Base-by-base conservation (phyloP, 2,113 vertebrate genomes). In the Sinocyclocheilus anophthalmus region DNA sequence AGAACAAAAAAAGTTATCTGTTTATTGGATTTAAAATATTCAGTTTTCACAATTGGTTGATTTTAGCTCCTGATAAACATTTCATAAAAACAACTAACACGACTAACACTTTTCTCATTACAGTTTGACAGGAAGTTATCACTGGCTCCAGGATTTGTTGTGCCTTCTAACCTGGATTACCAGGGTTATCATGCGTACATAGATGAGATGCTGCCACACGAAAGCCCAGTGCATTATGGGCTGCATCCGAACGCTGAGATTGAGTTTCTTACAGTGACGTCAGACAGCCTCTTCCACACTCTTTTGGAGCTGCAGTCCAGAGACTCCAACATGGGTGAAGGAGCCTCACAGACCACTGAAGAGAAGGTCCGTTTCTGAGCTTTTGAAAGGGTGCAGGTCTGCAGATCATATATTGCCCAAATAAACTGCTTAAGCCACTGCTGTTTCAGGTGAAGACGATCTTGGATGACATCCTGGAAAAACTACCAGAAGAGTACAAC, bases 261-360 rank as follows among this genome's bases (percentile, higher is more conserved):
- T 79, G 93, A 95, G 91, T 96, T 96, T 92, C 87, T 95, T 84
- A 94, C 94, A 10, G 93, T 93, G 91, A 95, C 94, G 37, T 94
- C 94, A 26, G 94, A 94, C 92, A 94, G 92, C 85, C 90, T 93
- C 76, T 95, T 97, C 91, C 95, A 92, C 91, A 94, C 93, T 53
- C 92, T 96, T 89, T 94, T 96, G 90, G 95, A 96, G 93, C 93
- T 96, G 88, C 96, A 96, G 94, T 95, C 96, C 92, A 92, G 91
- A 75, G 92, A 89, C 45, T 92, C 94, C 14, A 89, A 93, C 88
- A 93, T 91, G 92, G 93, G 90, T 37, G 93, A 96, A 88, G 95
- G 93, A 78, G 85, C 85, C 26, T 93, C 94, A 0, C 94, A 95
- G 88, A 95, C 93, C n/a, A 91, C 93, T 75, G 95, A 96, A 91